Conservation (phyloP, 2,797 vertebrate genomes). For the Tragopan temminckii region DNA sequence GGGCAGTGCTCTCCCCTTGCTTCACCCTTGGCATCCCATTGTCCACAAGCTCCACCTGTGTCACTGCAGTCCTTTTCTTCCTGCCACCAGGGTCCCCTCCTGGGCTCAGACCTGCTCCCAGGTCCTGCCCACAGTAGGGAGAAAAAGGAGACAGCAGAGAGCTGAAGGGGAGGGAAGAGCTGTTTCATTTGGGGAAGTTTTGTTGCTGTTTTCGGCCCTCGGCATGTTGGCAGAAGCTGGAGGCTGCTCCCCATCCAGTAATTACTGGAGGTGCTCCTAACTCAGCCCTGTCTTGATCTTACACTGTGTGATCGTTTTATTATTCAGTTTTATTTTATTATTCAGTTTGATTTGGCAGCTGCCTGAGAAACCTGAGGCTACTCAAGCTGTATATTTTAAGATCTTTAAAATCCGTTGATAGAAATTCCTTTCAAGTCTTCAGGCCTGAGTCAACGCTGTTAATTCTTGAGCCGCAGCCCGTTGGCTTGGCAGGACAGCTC, state of each 20-base stretch:
- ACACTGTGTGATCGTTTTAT: constrained; percentile 74
- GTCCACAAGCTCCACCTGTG: accelerated
- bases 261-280: constrained; percentile 78
- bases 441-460: constrained; percentile 77
- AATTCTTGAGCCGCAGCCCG: constrained; percentile 73
- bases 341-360: constrained; percentile 83
- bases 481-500: constrained; percentile 40
- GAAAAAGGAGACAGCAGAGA: not conserved
- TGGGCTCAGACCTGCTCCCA: not conserved
- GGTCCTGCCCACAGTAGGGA: not conserved
- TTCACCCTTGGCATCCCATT: not conserved
- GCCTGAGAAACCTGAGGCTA: constrained; percentile 79
- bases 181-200: not conserved
- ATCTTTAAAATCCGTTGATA: constrained; percentile 81
- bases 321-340: constrained; percentile 81
- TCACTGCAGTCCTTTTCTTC: accelerated
- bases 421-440: constrained; percentile 72
- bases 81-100: not conserved
- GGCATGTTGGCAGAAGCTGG: constrained; percentile 57
- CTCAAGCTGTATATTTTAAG: constrained; percentile 79
- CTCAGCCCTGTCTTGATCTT: constrained; percentile 76
- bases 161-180: not conserved
- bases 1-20: not conserved
- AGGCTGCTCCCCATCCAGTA: constrained; percentile 74
- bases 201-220: constrained; percentile 36